These are phyloP conservation scores for Aphelinus certus DNA, from an alignment of 1,140 invertebrate genomes.

Conservation along the genomic window DNA sequence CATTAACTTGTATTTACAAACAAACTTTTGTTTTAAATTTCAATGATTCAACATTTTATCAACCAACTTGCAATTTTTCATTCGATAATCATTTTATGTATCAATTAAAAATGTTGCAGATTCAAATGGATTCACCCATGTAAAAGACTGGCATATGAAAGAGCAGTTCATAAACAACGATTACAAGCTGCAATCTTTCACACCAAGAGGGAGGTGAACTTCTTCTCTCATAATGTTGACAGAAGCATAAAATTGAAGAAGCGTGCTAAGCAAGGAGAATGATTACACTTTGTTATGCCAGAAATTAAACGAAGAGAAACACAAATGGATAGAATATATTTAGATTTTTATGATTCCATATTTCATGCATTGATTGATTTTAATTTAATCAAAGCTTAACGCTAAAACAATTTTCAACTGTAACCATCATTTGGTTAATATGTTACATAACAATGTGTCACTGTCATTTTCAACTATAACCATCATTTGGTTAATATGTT, in stretches of 20 bases:
- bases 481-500: too few species aligned
- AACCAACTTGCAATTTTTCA: too few species aligned
- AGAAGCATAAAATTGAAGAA: constrained; percentile 76
- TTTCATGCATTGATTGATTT: too few species aligned
- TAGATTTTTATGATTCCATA: constrained; percentile 13
- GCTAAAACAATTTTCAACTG: too few species aligned
- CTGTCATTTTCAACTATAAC: too few species aligned
- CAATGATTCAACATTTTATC: too few species aligned
- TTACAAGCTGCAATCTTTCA: constrained; percentile 88
- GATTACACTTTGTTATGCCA: constrained; percentile 50
- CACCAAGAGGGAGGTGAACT: constrained; percentile 88
- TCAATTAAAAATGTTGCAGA: constrained; percentile 59
- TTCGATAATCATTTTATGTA: too few species aligned
- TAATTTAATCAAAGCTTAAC: too few species aligned
- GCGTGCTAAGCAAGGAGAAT: constrained; percentile 42
- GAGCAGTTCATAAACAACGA: constrained; percentile 86
- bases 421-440: too few species aligned
- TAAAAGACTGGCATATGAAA: constrained; percentile 92
- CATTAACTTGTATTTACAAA: neutral
- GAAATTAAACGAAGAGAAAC: constrained; percentile 62
- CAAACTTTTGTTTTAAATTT: constrained; percentile 14
- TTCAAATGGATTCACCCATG: constrained; percentile 97
- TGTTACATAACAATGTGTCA: too few species aligned
- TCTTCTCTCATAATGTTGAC: constrained; percentile 84
- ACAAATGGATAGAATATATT: constrained; percentile 48